Conservation (phyloP, 1,140 invertebrate genomes). For the Papilio aristodemus region DNA sequence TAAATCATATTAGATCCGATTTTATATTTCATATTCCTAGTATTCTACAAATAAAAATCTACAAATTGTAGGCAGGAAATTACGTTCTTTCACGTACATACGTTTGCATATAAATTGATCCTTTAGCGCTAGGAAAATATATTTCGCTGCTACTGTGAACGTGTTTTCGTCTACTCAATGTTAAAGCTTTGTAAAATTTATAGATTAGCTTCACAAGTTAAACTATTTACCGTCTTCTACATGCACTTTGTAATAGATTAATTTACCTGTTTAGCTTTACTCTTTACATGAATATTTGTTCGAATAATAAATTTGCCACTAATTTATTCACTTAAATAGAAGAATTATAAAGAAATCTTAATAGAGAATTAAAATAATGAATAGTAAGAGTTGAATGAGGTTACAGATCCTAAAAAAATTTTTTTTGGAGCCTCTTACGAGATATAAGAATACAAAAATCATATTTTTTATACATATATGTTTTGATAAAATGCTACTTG, state of each 20-base stretch:
- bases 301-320: too few species aligned
- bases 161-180: background rate
- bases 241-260: background rate
- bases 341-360: too few species aligned
- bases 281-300: background rate
- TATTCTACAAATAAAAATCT: constrained; percentile 27
- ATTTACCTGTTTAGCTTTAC: background rate
- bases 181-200: constrained; percentile 13
- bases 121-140: constrained; percentile 40
- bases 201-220: constrained; percentile 21
- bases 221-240: background rate
- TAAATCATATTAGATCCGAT: background rate
- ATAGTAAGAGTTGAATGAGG: too few species aligned
- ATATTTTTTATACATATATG: too few species aligned
- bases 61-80: constrained; percentile 55
- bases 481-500: too few species aligned
- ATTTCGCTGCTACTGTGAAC: constrained; percentile 39
- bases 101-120: constrained; percentile 50
- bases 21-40: background rate
- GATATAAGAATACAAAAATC: too few species aligned
- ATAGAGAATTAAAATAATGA: too few species aligned
- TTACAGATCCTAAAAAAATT: too few species aligned
- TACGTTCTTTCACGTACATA: constrained; percentile 48
- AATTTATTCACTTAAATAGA: too few species aligned
- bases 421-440: too few species aligned